These are phyloP conservation scores for Gambusia holbrooki DNA, from an alignment of 2,113 vertebrate genomes.

Conservation along the genomic window DNA sequence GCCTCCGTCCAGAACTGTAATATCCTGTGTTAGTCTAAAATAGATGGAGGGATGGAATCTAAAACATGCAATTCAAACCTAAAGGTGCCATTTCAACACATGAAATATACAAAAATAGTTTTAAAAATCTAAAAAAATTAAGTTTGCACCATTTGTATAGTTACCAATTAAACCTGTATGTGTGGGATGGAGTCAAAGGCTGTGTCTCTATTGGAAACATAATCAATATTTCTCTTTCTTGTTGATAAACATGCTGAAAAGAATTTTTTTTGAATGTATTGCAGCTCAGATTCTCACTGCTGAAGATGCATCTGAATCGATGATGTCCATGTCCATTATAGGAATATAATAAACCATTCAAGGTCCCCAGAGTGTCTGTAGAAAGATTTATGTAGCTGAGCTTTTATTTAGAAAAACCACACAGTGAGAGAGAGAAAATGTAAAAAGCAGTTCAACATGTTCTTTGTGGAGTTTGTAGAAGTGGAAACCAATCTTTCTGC, in stretches of 20 bases:
- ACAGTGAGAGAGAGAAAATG: not conserved
- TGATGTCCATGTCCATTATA: not conserved
- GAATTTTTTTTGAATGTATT: not conserved
- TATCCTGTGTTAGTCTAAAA: not conserved
- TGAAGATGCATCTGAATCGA: not conserved
- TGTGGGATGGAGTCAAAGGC: not conserved
- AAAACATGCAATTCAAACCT: not conserved
- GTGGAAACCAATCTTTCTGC: too few species aligned
- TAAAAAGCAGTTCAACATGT: not conserved
- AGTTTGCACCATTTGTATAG: not conserved
- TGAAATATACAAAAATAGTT: not conserved
- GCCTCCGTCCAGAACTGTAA: not conserved
- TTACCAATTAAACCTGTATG: not conserved
- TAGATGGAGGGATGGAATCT: not conserved
- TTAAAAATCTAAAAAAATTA: too few species aligned
- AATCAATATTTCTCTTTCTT: not conserved
- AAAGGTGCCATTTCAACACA: not conserved
- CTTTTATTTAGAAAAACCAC: not conserved
- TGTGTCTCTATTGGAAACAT: not conserved
- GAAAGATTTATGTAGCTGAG: not conserved
- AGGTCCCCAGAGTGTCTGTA: not conserved
- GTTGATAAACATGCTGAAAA: not conserved
- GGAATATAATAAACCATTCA: not conserved
- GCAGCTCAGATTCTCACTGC: not conserved
- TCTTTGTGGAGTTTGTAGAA: too few species aligned